Conservation (phyloP, 2,888 invertebrate genomes). For the Augiades crinisus region DNA sequence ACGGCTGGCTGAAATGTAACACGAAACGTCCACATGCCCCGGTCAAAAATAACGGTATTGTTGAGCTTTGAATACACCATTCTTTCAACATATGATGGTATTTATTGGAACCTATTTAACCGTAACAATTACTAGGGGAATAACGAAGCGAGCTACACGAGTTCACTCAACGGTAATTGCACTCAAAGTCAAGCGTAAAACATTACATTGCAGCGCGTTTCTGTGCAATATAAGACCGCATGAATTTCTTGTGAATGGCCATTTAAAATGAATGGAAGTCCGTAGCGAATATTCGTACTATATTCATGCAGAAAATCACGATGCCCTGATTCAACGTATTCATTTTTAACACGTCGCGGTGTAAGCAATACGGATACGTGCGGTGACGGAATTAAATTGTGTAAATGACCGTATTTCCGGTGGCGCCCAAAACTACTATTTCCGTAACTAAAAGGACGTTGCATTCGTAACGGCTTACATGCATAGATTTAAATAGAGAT, state of each 20-base stretch:
- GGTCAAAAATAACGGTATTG: conserved; percentile 42
- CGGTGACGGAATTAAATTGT: conserved; percentile 30
- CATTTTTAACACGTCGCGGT: conserved; percentile 11
- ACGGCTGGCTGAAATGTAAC: conserved; percentile 44
- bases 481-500: conserved; percentile 21
- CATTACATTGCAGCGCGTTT: conserved; percentile 15
- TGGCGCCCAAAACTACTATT: conserved; percentile 29
- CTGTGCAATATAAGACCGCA: conserved; percentile 9
- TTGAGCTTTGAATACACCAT: conserved; percentile 39
- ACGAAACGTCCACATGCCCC: conserved; percentile 41
- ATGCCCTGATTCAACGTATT: conserved; percentile 18
- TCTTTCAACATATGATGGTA: conserved; percentile 31
- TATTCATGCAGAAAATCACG: conserved; percentile 16
- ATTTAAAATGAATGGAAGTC: conserved; percentile 25
- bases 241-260: conserved; percentile 18
- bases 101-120: conserved; percentile 33
- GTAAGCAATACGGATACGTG: conserved; percentile 7
- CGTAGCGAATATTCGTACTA: conserved; percentile 15
- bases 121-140: conserved; percentile 32
- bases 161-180: conserved; percentile 25
- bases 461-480: conserved; percentile 42
- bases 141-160: conserved; percentile 29
- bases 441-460: conserved; percentile 30
- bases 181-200: conserved; percentile 27
- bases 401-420: conserved; percentile 31